Evolutionary conservation across 2,797 vertebrate species (phyloP).

Genomic region (Aphelocoma californica): DNA sequence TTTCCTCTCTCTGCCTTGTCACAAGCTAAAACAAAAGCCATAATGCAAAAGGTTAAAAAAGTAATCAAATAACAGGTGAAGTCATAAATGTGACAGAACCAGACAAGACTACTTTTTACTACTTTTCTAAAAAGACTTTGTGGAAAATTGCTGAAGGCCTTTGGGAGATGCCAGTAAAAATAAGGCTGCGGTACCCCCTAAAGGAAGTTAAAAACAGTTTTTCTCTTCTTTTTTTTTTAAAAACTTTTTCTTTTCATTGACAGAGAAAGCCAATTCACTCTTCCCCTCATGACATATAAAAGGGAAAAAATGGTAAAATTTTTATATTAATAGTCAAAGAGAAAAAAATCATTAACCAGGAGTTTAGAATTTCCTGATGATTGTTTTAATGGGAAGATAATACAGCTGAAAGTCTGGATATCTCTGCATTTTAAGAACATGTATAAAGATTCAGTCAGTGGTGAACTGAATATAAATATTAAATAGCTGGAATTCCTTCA

Average conservation of each 20-base stretch:
- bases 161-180: not conserved
- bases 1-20: not conserved
- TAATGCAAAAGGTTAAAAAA: conserved; percentile 55
- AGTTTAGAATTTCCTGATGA: not conserved
- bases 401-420: not conserved
- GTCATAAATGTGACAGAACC: conserved; percentile 15
- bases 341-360: not conserved
- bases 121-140: not conserved
- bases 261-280: not conserved
- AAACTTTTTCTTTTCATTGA: not conserved
- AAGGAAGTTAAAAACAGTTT: not conserved
- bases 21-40: conserved; percentile 3
- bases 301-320: not conserved
- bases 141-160: not conserved
- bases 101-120: not conserved
- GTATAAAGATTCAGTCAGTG: not conserved
- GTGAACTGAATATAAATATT: not conserved
- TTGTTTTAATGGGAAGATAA: not conserved
- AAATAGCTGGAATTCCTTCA: not conserved
- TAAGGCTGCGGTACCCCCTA: not conserved
- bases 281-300: not conserved
- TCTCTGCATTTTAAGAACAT: not conserved
- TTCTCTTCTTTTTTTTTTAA: not conserved
- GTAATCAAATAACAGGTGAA: conserved; percentile 27
- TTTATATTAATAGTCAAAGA: not conserved